phyloP scores from a whole-genome alignment of 2,888 invertebrate species.

The Ochlodes sylvanus region DNA sequence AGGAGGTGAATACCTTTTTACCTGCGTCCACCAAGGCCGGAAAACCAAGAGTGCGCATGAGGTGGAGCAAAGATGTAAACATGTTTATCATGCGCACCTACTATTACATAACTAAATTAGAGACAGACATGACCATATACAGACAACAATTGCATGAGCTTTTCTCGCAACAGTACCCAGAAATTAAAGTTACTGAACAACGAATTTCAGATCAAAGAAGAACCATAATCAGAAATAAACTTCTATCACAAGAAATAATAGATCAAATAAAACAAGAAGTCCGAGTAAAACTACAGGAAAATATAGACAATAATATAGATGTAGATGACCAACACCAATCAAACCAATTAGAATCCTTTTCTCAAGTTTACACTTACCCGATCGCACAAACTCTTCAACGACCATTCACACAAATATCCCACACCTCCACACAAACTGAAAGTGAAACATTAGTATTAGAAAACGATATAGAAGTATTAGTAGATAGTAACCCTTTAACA shows the following conservation, averaged over 20 bases:
- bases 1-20: too few relatives aligned
- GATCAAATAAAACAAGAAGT: slow-evolving; percentile 30
- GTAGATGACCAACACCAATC: neutral
- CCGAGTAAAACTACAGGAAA: slow-evolving; percentile 3
- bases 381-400: neutral
- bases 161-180: slow-evolving; percentile 37
- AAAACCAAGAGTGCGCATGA: too few relatives aligned
- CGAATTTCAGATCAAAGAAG: slow-evolving; percentile 44
- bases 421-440: slow-evolving; percentile 11
- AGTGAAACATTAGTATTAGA: neutral
- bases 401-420: neutral
- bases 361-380: neutral
- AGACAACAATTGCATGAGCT: too few relatives aligned
- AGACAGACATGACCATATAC: too few relatives aligned
- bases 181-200: slow-evolving; percentile 42
- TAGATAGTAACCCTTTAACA: neutral
- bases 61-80: too few relatives aligned
- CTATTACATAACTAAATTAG: too few relatives aligned
- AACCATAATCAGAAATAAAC: slow-evolving; percentile 41
- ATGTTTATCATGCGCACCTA: too few relatives aligned
- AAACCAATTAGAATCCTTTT: slow-evolving; percentile 1
- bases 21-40: too few relatives aligned
- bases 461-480: too few relatives aligned
- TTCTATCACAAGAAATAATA: slow-evolving; percentile 18
- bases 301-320: neutral